Evolutionary conservation across 2,888 invertebrate species (phyloP), one percentile per base, ranked within the genome.

Genomic region (Spodoptera picta): DNA sequence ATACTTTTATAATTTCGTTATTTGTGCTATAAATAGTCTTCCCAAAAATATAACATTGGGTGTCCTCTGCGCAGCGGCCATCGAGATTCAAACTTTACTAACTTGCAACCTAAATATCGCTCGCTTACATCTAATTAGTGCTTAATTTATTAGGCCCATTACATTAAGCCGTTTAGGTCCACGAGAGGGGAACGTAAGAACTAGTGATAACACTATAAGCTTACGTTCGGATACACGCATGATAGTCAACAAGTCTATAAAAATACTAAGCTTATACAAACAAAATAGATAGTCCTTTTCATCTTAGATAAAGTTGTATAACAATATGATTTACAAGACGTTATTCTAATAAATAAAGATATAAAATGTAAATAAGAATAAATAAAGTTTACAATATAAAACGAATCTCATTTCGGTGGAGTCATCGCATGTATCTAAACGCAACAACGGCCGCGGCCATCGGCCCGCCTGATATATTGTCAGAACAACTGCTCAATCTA

Each of bases 131-230:
- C 88, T 90, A 91, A 73, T 64, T 81, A 79, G 88, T 90, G 89
- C 89, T 91, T 90, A 79, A 61, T 81, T 82, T 82, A 86, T 80
- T 87, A 88, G 89, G 88, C 90, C 85, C 80, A 50, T 82, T 66
- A 83, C 50, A 74, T 79, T 84, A 87, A 89, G 91, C 90, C 89
- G 82, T 85, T 88, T 87, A 80, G 87, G 89, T 90, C 87, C 89
- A 88, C 86, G 72, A 85, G 77, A 81, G 62, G 82, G 70, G 77
- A 84, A 85, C 79, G 77, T 88, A 83, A 83, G 68, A 84, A 67
- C 87, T 88, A 88, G 78, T 81, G 75, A 81, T 85, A 78, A 84
- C 73, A 78, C 81, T 86, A 87, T 65, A 69, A 82, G 79, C 82
- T 80, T 76, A 65, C 79, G 73, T 79, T 79, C 79, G 69, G 79